Conservation (phyloP, 1,140 invertebrate species). For the Anagrus nilaparvatae region DNA sequence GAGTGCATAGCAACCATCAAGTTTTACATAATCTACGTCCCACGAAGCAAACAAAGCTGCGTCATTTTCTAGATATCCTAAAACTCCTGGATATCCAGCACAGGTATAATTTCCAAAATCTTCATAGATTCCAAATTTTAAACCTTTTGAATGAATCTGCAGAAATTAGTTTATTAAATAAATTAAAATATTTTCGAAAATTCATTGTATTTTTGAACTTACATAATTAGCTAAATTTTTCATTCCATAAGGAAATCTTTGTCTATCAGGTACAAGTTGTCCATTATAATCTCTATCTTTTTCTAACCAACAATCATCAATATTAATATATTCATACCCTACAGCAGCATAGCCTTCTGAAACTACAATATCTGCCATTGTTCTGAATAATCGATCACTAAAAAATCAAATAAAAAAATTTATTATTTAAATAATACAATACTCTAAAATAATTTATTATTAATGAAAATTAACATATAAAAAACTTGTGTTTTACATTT, state of each 20-base stretch:
- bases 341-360: slow-evolving; percentile 78
- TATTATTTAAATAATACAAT: neutral
- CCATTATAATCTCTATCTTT: slow-evolving; percentile 64
- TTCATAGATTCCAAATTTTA: slow-evolving; percentile 96
- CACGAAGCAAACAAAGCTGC: slow-evolving; percentile 90
- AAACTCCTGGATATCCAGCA: slow-evolving; percentile 86
- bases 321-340: slow-evolving; percentile 89
- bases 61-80: slow-evolving; percentile 76
- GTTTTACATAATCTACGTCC: slow-evolving; percentile 93
- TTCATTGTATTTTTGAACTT: slow-evolving; percentile 38
- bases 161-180: neutral
- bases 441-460: neutral
- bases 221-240: slow-evolving; percentile 85
- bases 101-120: slow-evolving; percentile 94
- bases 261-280: slow-evolving; percentile 73
- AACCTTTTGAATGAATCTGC: slow-evolving; percentile 82
- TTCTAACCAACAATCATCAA: slow-evolving; percentile 94
- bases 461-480: slow-evolving; percentile 1
- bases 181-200: neutral
- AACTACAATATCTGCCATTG: slow-evolving; percentile 84
- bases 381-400: slow-evolving; percentile 84
- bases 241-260: slow-evolving; percentile 87
- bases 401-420: slow-evolving; percentile 23
- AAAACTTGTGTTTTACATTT: neutral
- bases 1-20: slow-evolving; percentile 90